Percentiles rank a stretch among this genome's conserved stretches.
phyloP scores from a whole-genome alignment of 2,888 invertebrate genomes.

The Nomada goodeniana region DNA sequence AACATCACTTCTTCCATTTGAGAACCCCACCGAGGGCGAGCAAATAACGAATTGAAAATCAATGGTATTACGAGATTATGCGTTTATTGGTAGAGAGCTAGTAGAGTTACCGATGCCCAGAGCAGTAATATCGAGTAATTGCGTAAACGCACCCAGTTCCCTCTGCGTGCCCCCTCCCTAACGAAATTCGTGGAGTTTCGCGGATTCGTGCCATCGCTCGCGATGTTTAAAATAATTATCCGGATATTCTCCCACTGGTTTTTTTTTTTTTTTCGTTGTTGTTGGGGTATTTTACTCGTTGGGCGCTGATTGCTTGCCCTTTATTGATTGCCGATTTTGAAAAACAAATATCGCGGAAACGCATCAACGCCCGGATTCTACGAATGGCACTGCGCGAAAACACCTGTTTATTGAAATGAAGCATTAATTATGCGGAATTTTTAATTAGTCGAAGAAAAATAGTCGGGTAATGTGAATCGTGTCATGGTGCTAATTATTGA shows the following conservation, averaged over 20 bases:
- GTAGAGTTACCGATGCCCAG: conserved; percentile 73
- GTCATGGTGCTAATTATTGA: no score
- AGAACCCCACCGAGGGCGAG: conserved; percentile 67
- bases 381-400: not conserved
- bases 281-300: not conserved
- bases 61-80: conserved; percentile 77
- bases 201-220: conserved; percentile 36
- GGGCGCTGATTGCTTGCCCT: not conserved
- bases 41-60: conserved; percentile 79
- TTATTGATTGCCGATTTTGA: not conserved
- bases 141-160: conserved; percentile 74
- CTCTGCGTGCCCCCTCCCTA: conserved; percentile 52
- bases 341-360: conserved; percentile 12
- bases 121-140: conserved; percentile 78
- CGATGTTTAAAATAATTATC: conserved; percentile 62
- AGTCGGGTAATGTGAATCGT: no score
- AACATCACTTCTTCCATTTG: conserved; percentile 72
- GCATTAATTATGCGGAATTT: not conserved
- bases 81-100: conserved; percentile 75
- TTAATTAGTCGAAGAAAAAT: no score
- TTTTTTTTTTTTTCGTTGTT: not conserved
- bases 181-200: conserved; percentile 62
- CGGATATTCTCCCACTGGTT: conserved; percentile 1
- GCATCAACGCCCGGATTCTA: not conserved
- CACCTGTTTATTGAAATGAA: not conserved